Conservation (phyloP, 1,140 invertebrate genomes). For the Bathynomus jamesi region DNA sequence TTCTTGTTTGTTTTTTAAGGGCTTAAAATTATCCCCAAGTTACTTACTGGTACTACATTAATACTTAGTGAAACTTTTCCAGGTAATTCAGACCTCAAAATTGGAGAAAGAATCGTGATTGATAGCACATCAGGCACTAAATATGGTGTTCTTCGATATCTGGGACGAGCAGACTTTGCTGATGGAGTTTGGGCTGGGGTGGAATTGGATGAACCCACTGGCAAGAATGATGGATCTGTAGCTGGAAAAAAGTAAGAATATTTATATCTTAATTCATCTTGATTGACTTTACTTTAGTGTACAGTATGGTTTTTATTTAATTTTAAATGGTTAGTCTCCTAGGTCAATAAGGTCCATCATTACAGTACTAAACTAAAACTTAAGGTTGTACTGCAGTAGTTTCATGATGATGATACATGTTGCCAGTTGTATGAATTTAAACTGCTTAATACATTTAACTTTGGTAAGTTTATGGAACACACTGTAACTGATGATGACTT, state of each 20-base stretch:
- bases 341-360: too few relatives aligned
- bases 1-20: too few relatives aligned
- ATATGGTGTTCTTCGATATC: constrained; percentile 71
- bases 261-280: constrained; percentile 52
- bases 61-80: too few relatives aligned
- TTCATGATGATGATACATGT: too few relatives aligned
- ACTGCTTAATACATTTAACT: too few relatives aligned
- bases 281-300: neutral
- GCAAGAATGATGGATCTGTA: constrained; percentile 94
- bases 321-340: too few relatives aligned
- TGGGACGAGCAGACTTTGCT: constrained; percentile 82
- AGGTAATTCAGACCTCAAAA: constrained; percentile 13
- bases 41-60: too few relatives aligned
- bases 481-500: too few relatives aligned
- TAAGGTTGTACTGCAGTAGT: too few relatives aligned
- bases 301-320: neutral
- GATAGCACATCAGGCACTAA: constrained; percentile 77
- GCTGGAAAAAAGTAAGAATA: constrained; percentile 54
- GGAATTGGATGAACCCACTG: constrained; percentile 83
- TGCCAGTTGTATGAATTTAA: too few relatives aligned
- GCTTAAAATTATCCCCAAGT: too few relatives aligned
- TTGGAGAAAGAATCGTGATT: constrained; percentile 84
- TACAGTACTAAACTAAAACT: neutral
- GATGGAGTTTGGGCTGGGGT: constrained; percentile 89
- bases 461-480: too few relatives aligned